phyloP scores from a whole-genome alignment of 2,113 vertebrate species.

The Muntiacus muntjak region DNA sequence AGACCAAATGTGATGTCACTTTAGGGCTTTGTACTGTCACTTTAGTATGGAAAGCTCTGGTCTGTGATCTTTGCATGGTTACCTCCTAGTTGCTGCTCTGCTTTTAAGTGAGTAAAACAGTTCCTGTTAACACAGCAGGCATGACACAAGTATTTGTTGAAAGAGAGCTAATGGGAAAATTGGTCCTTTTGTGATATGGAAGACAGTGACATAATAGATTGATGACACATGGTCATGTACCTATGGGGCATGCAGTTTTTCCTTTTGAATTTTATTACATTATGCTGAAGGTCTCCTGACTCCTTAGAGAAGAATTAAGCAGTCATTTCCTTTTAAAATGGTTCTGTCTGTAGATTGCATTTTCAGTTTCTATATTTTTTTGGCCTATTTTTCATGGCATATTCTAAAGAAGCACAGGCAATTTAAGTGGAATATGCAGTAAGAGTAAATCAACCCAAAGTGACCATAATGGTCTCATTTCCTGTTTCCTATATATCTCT shows the following conservation, averaged over 20 bases:
- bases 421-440: background rate
- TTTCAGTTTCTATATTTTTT: background rate
- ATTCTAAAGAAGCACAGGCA: background rate
- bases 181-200: background rate
- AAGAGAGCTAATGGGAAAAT: background rate
- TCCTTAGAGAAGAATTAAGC: background rate
- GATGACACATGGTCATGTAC: background rate
- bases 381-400: background rate
- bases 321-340: constrained; percentile 9
- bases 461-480: constrained; percentile 15
- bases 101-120: background rate
- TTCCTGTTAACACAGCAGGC: background rate
- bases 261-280: background rate
- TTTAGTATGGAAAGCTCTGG: background rate
- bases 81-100: background rate
- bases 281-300: background rate
- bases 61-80: background rate
- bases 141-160: background rate
- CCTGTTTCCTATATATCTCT: background rate
- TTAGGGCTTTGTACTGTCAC: background rate
- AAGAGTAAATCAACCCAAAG: background rate
- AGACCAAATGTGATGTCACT: background rate
- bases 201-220: background rate
- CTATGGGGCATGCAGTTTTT: background rate
- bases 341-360: background rate